phyloP scores from a whole-genome alignment of 2,888 invertebrate genomes.

The Drosophila mercatorum region DNA sequence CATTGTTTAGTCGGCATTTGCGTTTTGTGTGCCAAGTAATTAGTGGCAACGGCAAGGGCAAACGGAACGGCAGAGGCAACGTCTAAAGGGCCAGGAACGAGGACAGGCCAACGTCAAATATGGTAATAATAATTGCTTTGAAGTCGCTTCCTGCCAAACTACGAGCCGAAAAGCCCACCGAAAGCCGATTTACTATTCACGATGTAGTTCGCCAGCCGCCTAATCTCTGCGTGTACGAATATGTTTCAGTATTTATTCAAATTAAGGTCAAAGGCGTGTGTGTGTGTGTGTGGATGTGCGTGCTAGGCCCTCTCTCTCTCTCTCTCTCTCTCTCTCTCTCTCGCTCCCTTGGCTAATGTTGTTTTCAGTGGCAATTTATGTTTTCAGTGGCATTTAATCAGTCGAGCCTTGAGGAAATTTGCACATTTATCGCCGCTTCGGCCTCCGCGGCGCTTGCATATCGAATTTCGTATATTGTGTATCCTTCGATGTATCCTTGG shows the following conservation, averaged over 20 bases:
- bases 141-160: slow-evolving; percentile 47
- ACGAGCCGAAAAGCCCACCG: slow-evolving; percentile 2
- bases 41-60: slow-evolving; percentile 47
- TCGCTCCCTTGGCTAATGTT: slow-evolving; percentile 49
- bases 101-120: slow-evolving; percentile 23
- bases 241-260: slow-evolving; percentile 63
- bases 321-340: too few species aligned
- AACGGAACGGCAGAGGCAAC: background rate
- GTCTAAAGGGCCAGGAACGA: slow-evolving; percentile 1
- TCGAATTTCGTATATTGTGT: slow-evolving; percentile 29
- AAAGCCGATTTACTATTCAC: slow-evolving; percentile 13
- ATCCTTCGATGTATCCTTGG: slow-evolving; percentile 39
- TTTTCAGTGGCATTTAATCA: slow-evolving; percentile 70
- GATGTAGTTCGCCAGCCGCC: slow-evolving; percentile 35
- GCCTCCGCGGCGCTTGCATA: slow-evolving; percentile 40
- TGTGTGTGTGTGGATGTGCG: background rate
- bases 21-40: slow-evolving; percentile 68
- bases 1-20: slow-evolving; percentile 48
- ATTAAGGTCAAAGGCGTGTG: slow-evolving; percentile 70
- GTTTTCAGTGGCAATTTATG: slow-evolving; percentile 69
- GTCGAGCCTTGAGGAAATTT: slow-evolving; percentile 56
- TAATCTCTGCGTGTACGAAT: slow-evolving; percentile 55
- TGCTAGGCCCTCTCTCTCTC: background rate
- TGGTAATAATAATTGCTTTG: slow-evolving; percentile 62
- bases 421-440: slow-evolving; percentile 63